Base-by-base conservation (phyloP, 2,888 invertebrate genomes). In the Crematogaster levior region DNA sequence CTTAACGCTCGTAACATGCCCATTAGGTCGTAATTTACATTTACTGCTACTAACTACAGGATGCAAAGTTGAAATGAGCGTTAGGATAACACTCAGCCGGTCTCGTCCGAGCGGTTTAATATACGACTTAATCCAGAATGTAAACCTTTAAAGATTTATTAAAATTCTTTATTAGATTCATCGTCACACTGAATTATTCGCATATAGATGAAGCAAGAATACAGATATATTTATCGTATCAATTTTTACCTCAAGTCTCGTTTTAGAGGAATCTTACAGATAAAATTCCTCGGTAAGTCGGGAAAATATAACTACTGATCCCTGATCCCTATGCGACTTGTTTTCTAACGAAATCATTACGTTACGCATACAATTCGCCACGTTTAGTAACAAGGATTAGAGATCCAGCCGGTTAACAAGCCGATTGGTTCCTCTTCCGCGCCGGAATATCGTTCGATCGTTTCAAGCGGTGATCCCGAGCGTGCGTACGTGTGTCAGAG, bases 1-100 rank as follows among this genome's bases (percentile, higher is more conserved):
- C 56, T 79, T 73, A 56, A 56, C 70, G 18, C 37, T 73, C 37
- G 43, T 56, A 79, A 79, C 58, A 58, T 56, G 46, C 46, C 12
- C 24, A 43, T 58, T 73, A 79, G 24, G n/a, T 12, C 7, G 43
- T 73, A 79, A 79, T 79, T 79, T 79, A 40, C 72, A 72, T 79
- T 72, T 58, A 46, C 73, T 46, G 73, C 79, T 43, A 21, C 46
- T 72, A 79, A 79, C 56, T 58, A 37, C 43, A 34, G 79, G 56
- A 66, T 58, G 73, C 24, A 24, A 46, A n/a, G 3, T 72, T 24
- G 56, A 72, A 79, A 79, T 79, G 56, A 72, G 24, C 58, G 46
- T n/a, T 75, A 65, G 66, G 51, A 51, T 30, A 65, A 51, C 51
- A 40, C 75, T 75, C 48, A 15, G 15, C 27, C 66, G 51, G 37